A percentile compares a stretch with the other conserved stretches of the same genome.
phyloP scores from a whole-genome alignment of 2,888 invertebrate genomes.

The Eledona agricola region DNA sequence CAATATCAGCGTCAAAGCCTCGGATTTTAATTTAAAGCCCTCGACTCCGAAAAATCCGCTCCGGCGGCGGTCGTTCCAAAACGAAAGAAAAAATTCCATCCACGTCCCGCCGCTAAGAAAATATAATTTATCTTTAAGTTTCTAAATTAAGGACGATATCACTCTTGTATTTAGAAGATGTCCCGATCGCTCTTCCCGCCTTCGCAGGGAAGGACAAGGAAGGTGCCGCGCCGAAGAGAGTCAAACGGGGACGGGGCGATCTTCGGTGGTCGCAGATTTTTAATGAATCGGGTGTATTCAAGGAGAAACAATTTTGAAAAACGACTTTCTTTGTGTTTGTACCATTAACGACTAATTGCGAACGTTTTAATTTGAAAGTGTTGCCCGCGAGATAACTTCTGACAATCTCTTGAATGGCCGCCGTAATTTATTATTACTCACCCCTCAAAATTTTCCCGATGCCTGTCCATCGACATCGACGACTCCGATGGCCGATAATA shows the following conservation, averaged over 20 bases:
- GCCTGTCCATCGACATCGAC: no score
- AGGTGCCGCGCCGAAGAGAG: conserved; percentile 6
- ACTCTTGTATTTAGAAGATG: conserved; percentile 59
- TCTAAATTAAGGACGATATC: conserved; percentile 59
- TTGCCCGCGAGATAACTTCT: conserved; percentile 56
- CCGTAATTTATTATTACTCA: conserved; percentile 55
- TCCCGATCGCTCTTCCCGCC: conserved; percentile 45
- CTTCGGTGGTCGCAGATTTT: conserved; percentile 45
- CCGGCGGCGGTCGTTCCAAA: no score
- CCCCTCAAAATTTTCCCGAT: no score
- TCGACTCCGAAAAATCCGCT: no score
- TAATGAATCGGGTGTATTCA: conserved; percentile 58
- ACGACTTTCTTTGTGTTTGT: conserved; percentile 62
- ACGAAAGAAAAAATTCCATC: conserved; percentile 6
- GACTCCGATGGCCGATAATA: conserved; percentile 57
- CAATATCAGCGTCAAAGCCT: no score
- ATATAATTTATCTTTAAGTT: conserved; percentile 59
- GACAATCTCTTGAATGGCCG: conserved; percentile 59
- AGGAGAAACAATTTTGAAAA: conserved; percentile 63
- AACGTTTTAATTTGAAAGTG: conserved; percentile 60
- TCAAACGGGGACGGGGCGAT: conserved; percentile 16
- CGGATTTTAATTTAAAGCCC: no score
- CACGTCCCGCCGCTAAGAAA: conserved; percentile 43
- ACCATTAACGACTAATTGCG: conserved; percentile 63
- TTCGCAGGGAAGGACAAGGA: conserved; percentile 44